phyloP scores from a whole-genome alignment of 2,113 vertebrate genomes.

The Rhombomys opimus region DNA sequence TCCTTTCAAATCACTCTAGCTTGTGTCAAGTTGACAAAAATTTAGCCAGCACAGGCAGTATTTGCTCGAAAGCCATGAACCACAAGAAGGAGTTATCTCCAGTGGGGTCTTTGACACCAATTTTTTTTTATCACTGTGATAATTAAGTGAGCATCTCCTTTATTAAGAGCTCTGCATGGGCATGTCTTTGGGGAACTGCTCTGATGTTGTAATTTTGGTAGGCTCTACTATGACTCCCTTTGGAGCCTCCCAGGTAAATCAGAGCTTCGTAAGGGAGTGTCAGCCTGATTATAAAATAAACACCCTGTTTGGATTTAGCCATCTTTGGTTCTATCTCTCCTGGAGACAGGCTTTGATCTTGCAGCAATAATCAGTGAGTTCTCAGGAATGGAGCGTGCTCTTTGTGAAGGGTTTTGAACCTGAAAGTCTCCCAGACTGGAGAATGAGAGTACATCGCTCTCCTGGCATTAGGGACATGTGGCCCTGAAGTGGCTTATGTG shows the following conservation, averaged over 20 bases:
- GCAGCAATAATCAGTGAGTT: background rate
- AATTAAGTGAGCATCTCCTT: slow-evolving; percentile 41
- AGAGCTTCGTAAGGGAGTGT: slow-evolving; percentile 21
- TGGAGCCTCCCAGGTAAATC: background rate
- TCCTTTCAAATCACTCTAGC: background rate
- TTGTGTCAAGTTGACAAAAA: background rate
- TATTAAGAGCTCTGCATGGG: background rate
- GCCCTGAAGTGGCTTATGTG: background rate
- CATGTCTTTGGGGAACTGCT: slow-evolving; percentile 46
- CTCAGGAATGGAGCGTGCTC: background rate
- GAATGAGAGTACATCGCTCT: background rate
- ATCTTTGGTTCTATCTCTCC: background rate
- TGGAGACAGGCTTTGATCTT: slow-evolving; percentile 52
- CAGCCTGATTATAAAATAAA: slow-evolving; percentile 39
- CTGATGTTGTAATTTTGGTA: slow-evolving; percentile 25
- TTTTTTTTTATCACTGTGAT: slow-evolving; percentile 1
- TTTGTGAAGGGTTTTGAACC: background rate
- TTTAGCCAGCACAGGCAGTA: background rate
- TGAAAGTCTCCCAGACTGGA: background rate
- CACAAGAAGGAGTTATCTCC: background rate
- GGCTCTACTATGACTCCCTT: slow-evolving; percentile 9
- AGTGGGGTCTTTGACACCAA: background rate
- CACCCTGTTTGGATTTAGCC: background rate
- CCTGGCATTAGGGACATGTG: background rate
- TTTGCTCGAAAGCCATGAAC: slow-evolving; percentile 13